Base-by-base conservation (phyloP, 2,888 invertebrate species). In the Serripes groenlandicus region DNA sequence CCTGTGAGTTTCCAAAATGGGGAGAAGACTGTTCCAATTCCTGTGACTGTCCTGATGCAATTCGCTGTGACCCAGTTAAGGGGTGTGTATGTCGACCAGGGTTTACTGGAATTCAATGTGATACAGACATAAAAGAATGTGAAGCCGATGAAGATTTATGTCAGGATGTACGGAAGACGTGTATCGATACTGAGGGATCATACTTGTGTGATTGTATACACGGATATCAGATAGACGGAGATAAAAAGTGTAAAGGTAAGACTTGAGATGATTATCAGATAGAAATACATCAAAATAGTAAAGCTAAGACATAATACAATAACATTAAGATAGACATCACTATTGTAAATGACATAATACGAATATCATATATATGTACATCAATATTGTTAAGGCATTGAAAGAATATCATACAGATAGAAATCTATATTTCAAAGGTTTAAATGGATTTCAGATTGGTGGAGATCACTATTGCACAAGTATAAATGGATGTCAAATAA, bases 111-210 rank as follows among this genome's bases (percentile, higher is more conserved):
- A 49, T 32, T 26, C 70, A 64, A 42, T 88, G 88, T 78, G 73
- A 76, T 18, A 49, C 26, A 9, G 88, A 88, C 68, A 62, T 86
- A 0, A 52, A 88, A 35, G 88, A 88, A 56, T 88, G 88, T 69
- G 30, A 11, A 0, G 54, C 62, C 34, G 9, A 7, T 23, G 68
- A 76, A 0, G 74, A 69, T 54, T 68, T 71, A 1, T 85, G 85
- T 60, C 74, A 37, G 1, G 77, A 81, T 62, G 66, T 56, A 23
- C 30, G 68, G 18, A 72, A 82, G 54, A 28, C 66, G 30, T 91
- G 91, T 73, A 76, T 70, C n/a, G 88, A 89, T 70, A 77, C 78
- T 5, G 23, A 68, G 0, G 88, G 88, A 0, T 85, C 87, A 3
- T 87, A 78, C 60, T 42, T 69, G 1, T 88, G 88, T 28, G 71